Evolutionary conservation across 2,888 invertebrate species (phyloP), one percentile per base, ranked within the genome.

Genomic region (Julus scanicus): DNA sequence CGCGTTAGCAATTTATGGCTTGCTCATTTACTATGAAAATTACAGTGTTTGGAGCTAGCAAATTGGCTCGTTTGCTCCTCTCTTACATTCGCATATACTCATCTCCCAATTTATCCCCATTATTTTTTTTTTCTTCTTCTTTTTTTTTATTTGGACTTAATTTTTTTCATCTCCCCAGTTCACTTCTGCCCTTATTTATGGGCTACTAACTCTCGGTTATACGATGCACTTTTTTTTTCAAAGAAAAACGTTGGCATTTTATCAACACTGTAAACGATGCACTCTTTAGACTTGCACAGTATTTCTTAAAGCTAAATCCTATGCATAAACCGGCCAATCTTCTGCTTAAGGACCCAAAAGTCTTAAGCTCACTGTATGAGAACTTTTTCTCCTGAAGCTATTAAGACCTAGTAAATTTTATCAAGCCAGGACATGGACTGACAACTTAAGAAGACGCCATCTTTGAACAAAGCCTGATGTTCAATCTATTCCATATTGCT

Each of bases 21-120:
- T 84, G 84, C 84, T 84, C 84, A 84, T 84, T 84, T 84, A 84
- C 40, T 84, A 84, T 84, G 84, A 84, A 84, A 84, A 84, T 84
- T 84, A 84, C 84, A 84, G 84, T 84, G 84, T 39, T 40, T 40
- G 44, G 44, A 84, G 20, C 40, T 17, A 44, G 84, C 40, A 57
- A 57, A 57, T 57, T 57, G 57, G 57, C 57, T 57, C 57, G 57
- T 57, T 57, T 57, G 57, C 57, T 57, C 57, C 57, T 57, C 57
- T 17, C 57, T 57, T 15, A 57, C 57, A 57, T 57, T 57, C 57
- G 57, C 57, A 57, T 57, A 57, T 57, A 57, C 57, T 57, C 57
- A 57, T 57, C 57, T 57, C 57, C 57, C 57, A 57, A 57, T 57
- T 57, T 57, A 57, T 57, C 15, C n/a, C 57, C 57, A 44, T 44